Conservation (phyloP, 2,888 invertebrate genomes). For the Chymomyza procnemis region DNA sequence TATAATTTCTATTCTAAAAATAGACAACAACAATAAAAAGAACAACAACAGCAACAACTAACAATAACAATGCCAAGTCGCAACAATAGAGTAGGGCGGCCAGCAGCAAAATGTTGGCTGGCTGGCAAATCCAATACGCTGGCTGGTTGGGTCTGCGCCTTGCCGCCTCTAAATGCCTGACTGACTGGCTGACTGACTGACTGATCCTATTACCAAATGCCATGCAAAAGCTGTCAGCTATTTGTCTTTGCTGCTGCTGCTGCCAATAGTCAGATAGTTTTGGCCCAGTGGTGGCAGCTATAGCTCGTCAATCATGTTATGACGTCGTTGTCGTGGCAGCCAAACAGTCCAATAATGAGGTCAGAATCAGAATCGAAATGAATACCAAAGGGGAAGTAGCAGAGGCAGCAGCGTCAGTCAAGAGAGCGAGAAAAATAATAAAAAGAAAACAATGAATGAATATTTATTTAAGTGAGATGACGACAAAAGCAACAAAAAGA, state of each 20-base stretch:
- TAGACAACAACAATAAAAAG: conserved; percentile 41
- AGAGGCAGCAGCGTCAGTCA: not conserved
- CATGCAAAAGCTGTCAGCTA: conserved; percentile 3
- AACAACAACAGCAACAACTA: conserved; percentile 8
- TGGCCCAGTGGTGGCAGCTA: not conserved
- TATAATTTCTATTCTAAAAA: conserved; percentile 30
- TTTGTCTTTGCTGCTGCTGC: not conserved
- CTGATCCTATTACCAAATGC: conserved; percentile 51
- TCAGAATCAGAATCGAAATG: conserved; percentile 27
- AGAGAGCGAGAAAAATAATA: not conserved
- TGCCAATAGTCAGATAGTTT: conserved; percentile 11
- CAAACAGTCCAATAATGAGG: conserved; percentile 40
- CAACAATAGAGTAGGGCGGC: not conserved
- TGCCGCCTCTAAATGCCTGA: conserved; percentile 1
- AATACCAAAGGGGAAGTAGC: not conserved
- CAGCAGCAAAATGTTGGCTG: conserved; percentile 10
- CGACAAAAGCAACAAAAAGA: not conserved
- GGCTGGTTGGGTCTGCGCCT: not conserved
- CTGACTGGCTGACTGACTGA: conserved; percentile 34
- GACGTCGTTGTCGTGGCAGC: conserved; percentile 42
- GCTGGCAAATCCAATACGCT: conserved; percentile 14
- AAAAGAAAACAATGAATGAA: not conserved
- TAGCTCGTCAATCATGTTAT: conserved; percentile 47
- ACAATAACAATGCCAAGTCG: not conserved
- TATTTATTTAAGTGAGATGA: not conserved